Evolutionary conservation across 2,888 invertebrate genomes (phyloP).

Genomic region (Nomada flava): DNA sequence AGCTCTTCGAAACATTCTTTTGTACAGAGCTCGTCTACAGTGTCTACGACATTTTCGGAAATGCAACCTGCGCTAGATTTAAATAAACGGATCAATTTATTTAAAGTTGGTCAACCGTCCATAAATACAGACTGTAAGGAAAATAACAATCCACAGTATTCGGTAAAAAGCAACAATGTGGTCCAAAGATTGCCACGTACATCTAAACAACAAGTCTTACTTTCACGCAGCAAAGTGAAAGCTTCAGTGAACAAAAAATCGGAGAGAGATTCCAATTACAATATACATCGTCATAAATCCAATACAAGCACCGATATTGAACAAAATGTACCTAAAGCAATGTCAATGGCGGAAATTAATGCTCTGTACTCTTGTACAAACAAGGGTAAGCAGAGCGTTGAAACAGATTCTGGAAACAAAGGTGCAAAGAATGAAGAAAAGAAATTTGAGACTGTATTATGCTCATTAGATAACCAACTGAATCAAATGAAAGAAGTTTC

Average conservation of each 20-base stretch:
- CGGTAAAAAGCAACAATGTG: background rate
- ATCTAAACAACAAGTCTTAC: background rate
- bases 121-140: conserved; percentile 25
- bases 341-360: background rate
- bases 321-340: background rate
- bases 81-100: conserved; percentile 59
- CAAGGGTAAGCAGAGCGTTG: background rate
- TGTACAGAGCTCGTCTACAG: background rate
- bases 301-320: background rate
- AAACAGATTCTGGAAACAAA: background rate
- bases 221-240: background rate
- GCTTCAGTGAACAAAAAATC: conserved; percentile 1
- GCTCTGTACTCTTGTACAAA: background rate
- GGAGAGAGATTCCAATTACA: conserved; percentile 51
- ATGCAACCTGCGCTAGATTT: conserved; percentile 34
- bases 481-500: conserved; percentile 45
- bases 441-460: conserved; percentile 53
- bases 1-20: conserved; percentile 15
- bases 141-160: conserved; percentile 38
- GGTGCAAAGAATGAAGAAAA: background rate
- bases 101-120: conserved; percentile 7
- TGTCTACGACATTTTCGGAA: background rate
- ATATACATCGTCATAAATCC: conserved; percentile 28
- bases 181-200: background rate
- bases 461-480: conserved; percentile 46